Evolutionary conservation across 37 sponge, comb jelly and placozoan species (phyloP).

Genomic region (Halichondria panicea): DNA sequence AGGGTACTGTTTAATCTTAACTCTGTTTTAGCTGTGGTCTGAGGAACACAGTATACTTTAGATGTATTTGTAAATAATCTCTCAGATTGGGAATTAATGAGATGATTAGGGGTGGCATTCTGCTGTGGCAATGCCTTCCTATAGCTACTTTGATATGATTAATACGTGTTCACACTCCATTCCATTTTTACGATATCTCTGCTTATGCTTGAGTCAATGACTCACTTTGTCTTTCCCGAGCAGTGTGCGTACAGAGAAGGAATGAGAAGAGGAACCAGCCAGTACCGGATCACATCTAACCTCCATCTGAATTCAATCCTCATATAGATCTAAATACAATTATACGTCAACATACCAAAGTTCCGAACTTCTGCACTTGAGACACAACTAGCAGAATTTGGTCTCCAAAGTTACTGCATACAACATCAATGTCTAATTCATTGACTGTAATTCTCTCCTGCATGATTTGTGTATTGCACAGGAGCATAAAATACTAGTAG

Average conservation of each 20-base stretch:
- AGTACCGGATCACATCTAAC: conserved; percentile 3
- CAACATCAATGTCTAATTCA: conserved; percentile 13
- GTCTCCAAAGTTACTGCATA: conserved; percentile 30
- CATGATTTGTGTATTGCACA: background rate
- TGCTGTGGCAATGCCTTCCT: no score
- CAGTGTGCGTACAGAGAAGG: conserved; percentile 35
- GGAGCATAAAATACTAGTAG: background rate
- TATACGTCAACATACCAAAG: conserved; percentile 13
- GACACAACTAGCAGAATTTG: conserved; percentile 28
- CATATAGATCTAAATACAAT: background rate
- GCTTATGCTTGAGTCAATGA: no score
- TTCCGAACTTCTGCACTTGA: conserved; percentile 38
- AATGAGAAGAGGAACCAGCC: background rate
- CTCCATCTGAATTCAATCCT: conserved; percentile 46
- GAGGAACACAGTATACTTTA: background rate
- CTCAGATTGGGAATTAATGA: background rate
- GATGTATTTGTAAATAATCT: background rate
- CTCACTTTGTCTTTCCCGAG: conserved; percentile 41
- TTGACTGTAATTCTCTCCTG: conserved; percentile 18
- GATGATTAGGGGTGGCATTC: no score
- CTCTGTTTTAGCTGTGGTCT: background rate
- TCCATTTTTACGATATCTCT: no score
- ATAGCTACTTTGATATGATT: no score
- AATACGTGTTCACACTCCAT: no score
- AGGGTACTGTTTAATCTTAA: background rate